phyloP scores from a whole-genome alignment of 2,888 invertebrate genomes.

The Plagiodera versicolora region DNA sequence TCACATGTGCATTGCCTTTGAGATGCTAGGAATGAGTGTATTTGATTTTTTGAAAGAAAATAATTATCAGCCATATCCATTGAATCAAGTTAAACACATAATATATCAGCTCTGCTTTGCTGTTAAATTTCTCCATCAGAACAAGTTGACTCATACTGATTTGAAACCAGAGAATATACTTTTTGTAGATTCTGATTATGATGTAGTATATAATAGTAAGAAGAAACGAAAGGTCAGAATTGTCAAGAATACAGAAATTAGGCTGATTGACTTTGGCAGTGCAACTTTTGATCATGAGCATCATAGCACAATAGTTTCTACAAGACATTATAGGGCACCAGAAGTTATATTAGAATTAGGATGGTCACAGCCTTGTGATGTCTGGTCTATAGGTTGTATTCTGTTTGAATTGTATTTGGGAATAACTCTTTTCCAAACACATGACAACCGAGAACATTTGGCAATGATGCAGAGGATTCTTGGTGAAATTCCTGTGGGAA shows the following conservation, averaged over 20 bases:
- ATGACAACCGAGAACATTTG: constrained; percentile 98
- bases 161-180: constrained; percentile 99
- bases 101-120: constrained; percentile 95
- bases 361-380: constrained; percentile 99
- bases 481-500: constrained; percentile 92
- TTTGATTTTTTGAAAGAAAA: constrained; percentile 99
- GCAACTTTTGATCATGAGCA: constrained; percentile 99
- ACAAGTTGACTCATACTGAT: constrained; percentile 97
- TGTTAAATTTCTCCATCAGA: constrained; percentile 96
- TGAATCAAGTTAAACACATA: constrained; percentile 98
- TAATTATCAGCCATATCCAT: constrained; percentile 95
- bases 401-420: constrained; percentile 98
- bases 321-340: constrained; percentile 97
- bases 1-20: constrained; percentile 97
- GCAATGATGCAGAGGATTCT: constrained; percentile 99
- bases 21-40: constrained; percentile 96
- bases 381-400: constrained; percentile 99
- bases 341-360: constrained; percentile 99
- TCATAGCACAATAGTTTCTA: constrained; percentile 99
- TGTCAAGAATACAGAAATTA: constrained; percentile 91
- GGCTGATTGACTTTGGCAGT: constrained; percentile 98
- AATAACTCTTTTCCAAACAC: constrained; percentile 98
- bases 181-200: constrained; percentile 93
- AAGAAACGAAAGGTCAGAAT: constrained; percentile 85
- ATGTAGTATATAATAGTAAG: constrained; percentile 72